Evolutionary conservation across 2,888 invertebrate species (phyloP).

Genomic region (Epinotia bilunana): DNA sequence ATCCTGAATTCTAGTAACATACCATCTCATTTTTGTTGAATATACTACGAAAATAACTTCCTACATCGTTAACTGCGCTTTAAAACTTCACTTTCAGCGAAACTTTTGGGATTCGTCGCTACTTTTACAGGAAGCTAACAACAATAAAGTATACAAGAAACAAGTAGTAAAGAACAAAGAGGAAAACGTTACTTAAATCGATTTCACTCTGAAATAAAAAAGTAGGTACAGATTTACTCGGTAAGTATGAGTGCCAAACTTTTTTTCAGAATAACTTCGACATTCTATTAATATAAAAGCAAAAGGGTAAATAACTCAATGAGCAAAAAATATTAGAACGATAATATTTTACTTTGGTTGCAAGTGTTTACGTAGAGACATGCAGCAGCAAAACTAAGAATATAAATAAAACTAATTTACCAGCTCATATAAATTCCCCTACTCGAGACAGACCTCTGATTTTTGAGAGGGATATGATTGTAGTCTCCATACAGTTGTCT

Average conservation of each 20-base stretch:
- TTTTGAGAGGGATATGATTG: too few species aligned
- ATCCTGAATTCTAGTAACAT: background rate
- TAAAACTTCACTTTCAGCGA: constrained; percentile 29
- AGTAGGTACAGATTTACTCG: background rate
- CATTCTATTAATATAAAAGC: too few species aligned
- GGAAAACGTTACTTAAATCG: background rate
- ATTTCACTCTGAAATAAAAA: background rate
- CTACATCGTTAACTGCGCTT: constrained; percentile 24
- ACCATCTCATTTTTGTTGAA: background rate
- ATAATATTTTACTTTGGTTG: too few species aligned
- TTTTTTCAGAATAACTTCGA: too few species aligned
- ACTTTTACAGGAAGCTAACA: constrained; percentile 11
- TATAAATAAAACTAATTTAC: too few species aligned
- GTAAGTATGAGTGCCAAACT: background rate
- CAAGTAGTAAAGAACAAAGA: constrained; percentile 7
- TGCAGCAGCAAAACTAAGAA: too few species aligned
- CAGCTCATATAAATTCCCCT: too few species aligned
- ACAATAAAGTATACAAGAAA: constrained; percentile 6
- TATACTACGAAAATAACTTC: constrained; percentile 10
- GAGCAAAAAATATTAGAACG: too few species aligned
- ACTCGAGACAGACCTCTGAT: too few species aligned
- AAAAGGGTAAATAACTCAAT: too few species aligned
- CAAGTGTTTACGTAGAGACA: too few species aligned
- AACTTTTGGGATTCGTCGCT: constrained; percentile 14
- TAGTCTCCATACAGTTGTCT: too few species aligned